A percentile compares a stretch with the other conserved stretches of the same genome.
Evolutionary conservation across 2,797 vertebrate species (phyloP).

Genomic region (Cygnus olor): DNA sequence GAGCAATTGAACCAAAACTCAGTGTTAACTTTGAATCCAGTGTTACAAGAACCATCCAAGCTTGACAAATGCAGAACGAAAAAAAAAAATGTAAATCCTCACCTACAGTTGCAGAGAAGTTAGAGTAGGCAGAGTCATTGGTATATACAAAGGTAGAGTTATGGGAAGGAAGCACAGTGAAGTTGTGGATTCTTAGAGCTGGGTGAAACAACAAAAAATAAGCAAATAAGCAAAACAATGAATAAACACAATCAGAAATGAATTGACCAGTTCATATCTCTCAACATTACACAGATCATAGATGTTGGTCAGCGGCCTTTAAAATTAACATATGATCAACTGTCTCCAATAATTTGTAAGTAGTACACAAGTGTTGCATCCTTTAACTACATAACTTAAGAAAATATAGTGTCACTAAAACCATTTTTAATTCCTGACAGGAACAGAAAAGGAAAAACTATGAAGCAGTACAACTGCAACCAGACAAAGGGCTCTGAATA

Average conservation of each 20-base stretch:
- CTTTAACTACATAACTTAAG: neutral
- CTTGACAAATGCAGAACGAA: conserved; percentile 17
- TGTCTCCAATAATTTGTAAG: neutral
- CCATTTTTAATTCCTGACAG: accelerated
- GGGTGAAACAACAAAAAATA: conserved; percentile 82
- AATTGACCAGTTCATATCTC: conserved; percentile 67
- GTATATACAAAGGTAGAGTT: conserved; percentile 95
- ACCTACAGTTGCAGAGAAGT: conserved; percentile 98
- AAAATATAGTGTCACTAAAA: neutral
- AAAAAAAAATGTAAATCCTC: conserved; percentile 78
- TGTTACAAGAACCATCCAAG: neutral
- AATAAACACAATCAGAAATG: conserved; percentile 66
- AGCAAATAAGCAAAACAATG: conserved; percentile 78
- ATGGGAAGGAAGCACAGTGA: conserved; percentile 96
- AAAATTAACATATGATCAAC: neutral
- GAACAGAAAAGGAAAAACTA: neutral
- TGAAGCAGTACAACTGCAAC: neutral
- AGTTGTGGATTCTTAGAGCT: conserved; percentile 96
- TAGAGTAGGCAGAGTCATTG: conserved; percentile 99
- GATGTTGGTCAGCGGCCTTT: neutral
- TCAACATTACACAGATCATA: conserved; percentile 46
- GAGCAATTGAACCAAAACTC: neutral
- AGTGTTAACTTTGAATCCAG: neutral
- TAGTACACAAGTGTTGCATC: accelerated
- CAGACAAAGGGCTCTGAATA: neutral